Conservation (phyloP, 2,888 invertebrate species). For the Nudaria mundana region DNA sequence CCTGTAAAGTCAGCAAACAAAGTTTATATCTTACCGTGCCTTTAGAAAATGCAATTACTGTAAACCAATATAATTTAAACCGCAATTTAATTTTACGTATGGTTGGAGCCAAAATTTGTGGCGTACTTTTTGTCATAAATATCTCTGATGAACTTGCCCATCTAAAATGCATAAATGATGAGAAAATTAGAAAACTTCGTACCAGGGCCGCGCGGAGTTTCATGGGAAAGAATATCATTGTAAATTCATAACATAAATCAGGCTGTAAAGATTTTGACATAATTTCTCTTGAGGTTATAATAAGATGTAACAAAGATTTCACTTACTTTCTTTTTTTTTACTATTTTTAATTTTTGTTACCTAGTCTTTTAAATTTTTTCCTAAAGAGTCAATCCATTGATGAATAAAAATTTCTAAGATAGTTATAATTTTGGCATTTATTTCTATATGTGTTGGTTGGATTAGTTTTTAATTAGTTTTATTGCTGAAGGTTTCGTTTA, state of each 20-base stretch:
- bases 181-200: slow-evolving; percentile 10
- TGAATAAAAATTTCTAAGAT: too few species aligned
- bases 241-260: slow-evolving; percentile 7
- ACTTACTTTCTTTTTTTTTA: background rate
- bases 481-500: too few species aligned
- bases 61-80: slow-evolving; percentile 44
- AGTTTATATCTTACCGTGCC: slow-evolving; percentile 22
- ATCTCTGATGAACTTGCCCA: slow-evolving; percentile 19
- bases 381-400: too few species aligned
- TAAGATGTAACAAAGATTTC: background rate
- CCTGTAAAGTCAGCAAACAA: slow-evolving; percentile 16
- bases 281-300: background rate
- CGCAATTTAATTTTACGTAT: slow-evolving; percentile 53
- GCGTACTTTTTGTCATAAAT: slow-evolving; percentile 26
- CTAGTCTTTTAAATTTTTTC: too few species aligned
- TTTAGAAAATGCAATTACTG: slow-evolving; percentile 33
- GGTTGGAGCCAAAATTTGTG: slow-evolving; percentile 35
- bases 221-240: slow-evolving; percentile 3
- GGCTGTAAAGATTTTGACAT: background rate
- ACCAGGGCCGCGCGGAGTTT: background rate
- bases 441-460: too few species aligned
- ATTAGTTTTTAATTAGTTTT: too few species aligned
- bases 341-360: too few species aligned
- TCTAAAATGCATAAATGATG: slow-evolving; percentile 13
- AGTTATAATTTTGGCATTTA: too few species aligned